Conservation (phyloP, 1,140 invertebrate species). For the Caerostris darwini region DNA sequence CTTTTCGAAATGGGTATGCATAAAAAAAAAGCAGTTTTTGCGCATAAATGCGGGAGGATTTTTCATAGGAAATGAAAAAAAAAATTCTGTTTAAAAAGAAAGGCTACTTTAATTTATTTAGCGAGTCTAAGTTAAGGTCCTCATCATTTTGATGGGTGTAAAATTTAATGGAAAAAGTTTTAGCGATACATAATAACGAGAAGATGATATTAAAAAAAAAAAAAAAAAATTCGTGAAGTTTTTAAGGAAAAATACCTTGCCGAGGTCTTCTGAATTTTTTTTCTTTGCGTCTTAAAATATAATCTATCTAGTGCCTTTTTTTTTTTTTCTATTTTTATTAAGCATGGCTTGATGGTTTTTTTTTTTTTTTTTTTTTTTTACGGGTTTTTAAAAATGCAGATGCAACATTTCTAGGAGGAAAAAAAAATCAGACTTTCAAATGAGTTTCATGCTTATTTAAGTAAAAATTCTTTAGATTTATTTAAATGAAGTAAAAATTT, state of each 20-base stretch:
- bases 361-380: not conserved
- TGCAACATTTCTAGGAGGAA: not conserved
- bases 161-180: conserved; percentile 76
- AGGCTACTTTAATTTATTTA: conserved; percentile 69
- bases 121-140: conserved; percentile 40
- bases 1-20: conserved; percentile 32
- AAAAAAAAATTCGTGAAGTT: not conserved
- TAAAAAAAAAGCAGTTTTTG: conserved; percentile 13
- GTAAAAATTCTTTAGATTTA: not conserved
- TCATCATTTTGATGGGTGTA: conserved; percentile 75
- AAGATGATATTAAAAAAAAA: not conserved
- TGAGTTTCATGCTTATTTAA: not conserved
- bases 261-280: not conserved
- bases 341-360: not conserved
- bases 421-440: not conserved
- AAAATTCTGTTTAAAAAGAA: conserved; percentile 5
- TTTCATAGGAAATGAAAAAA: conserved; percentile 37
- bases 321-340: not conserved
- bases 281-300: not conserved
- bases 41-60: conserved; percentile 20
- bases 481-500: not conserved
- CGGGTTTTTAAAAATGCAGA: not conserved
- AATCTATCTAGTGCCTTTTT: not conserved
- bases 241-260: conserved; percentile 5
- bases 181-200: conserved; percentile 68